Percentiles rank a stretch among this genome's conserved stretches.
Conservation (phyloP, 1,140 invertebrate genomes). For the Leguminivora glycinivorella region DNA sequence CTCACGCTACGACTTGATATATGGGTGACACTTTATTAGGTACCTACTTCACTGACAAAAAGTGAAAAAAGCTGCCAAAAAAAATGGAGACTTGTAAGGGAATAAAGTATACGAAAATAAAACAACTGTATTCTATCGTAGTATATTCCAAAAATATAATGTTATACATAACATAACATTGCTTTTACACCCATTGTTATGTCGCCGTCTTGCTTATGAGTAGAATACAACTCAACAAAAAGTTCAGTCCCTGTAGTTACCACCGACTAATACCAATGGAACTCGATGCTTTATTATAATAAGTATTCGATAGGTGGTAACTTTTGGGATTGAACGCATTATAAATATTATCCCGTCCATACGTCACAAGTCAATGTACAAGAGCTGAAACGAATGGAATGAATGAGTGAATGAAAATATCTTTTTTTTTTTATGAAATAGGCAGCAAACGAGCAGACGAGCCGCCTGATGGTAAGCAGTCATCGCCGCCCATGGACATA, state of each 20-base stretch:
- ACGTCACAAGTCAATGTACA: too few relatives aligned
- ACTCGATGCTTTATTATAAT: not conserved
- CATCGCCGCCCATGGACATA: too few relatives aligned
- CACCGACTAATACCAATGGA: not conserved
- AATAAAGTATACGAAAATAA: slow-evolving; percentile 32
- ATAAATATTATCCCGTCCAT: not conserved
- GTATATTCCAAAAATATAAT: slow-evolving; percentile 77
- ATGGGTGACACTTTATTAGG: too few relatives aligned
- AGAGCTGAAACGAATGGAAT: too few relatives aligned
- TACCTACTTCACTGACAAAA: too few relatives aligned
- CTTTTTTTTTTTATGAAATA: too few relatives aligned
- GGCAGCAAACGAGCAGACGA: too few relatives aligned
- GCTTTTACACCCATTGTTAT: slow-evolving; percentile 53
- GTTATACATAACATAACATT: slow-evolving; percentile 72
- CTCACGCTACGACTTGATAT: too few relatives aligned
- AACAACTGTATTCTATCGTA: slow-evolving; percentile 53
- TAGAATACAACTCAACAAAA: slow-evolving; percentile 20
- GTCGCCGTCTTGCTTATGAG: slow-evolving; percentile 19
- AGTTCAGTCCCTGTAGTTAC: not conserved
- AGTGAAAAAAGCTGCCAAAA: too few relatives aligned
- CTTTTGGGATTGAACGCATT: not conserved
- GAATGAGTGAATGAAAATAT: too few relatives aligned
- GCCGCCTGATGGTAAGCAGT: too few relatives aligned
- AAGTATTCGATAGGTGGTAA: not conserved
- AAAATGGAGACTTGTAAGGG: too few relatives aligned